Base-by-base conservation (phyloP, 2,888 invertebrate species). In the Ariolimax columbianus region DNA sequence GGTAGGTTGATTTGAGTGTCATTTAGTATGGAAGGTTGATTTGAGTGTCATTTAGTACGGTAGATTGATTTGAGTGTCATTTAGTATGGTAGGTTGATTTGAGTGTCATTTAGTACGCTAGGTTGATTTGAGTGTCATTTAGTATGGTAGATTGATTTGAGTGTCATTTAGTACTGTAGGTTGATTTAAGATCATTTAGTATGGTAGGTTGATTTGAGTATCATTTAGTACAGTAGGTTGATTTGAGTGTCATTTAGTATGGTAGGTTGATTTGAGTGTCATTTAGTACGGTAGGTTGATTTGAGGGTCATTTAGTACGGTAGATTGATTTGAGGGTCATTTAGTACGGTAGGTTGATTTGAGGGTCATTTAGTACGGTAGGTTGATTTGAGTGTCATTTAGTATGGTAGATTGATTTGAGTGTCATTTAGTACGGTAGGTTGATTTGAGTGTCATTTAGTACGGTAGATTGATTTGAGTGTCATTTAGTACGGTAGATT, bases 1-100 rank as follows among this genome's bases (percentile, higher is more conserved):
- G 82, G 93, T 94, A 87, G 89, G 90, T 88, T 77, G 4, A 51
- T 19, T 40, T 40, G 14, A 26, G 30, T 73, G n/a, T 73, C 43
- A 73, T 73, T 33, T 36, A 43, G 30, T n/a, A 30, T 7, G 26
- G 40, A n/a, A 17, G n/a, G n/a, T n/a, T 40, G 72, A 26, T 43
- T 1, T 70, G 3, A 11, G 17, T 72, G 72, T 72, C 17, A 36
- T 26, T 63, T 4, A 63, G 11, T 19, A n/a, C 26, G 4, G 59
- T 63, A 4, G n/a, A n/a, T n/a, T 63, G 55, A 47, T 7, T 47
- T 55, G 17, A 55, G 55, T 55, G 68, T 68, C 19, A 19, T 55
- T 55, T 55, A 55, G 23, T 19, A 17, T 17, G 23, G 55, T 55
- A 17, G 23, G 55, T 11, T 47, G 7, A 11, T 47, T 11, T 47